Evolutionary conservation across 2,797 vertebrate species (phyloP).

Genomic region (Semaprochilodus insignis): DNA sequence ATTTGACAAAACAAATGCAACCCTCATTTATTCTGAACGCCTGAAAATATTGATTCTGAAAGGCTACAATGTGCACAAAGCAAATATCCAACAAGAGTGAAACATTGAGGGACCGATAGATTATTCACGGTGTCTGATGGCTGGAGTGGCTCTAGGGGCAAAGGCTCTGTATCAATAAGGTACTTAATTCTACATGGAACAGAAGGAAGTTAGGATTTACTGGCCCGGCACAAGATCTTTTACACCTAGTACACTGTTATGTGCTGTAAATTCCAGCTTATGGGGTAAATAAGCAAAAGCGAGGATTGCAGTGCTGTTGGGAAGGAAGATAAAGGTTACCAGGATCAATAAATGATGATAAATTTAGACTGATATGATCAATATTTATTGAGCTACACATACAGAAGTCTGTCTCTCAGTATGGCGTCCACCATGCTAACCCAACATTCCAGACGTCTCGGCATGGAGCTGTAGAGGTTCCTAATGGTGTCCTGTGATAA

Average conservation of each 20-base stretch:
- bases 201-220: neutral
- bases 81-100: neutral
- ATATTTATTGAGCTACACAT: no score
- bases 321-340: no score
- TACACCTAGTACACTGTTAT: neutral
- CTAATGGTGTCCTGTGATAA: no score
- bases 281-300: no score
- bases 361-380: no score
- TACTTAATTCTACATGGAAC: neutral
- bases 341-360: no score
- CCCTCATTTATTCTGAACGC: constrained; percentile 53
- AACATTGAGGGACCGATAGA: constrained; percentile 45
- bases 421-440: no score
- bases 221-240: neutral
- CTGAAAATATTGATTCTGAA: constrained; percentile 49
- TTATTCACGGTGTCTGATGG: constrained; percentile 21
- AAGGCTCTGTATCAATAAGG: neutral
- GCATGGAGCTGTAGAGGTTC: no score
- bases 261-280: neutral
- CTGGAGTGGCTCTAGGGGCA: constrained; percentile 46
- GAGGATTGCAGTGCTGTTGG: no score
- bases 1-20: neutral
- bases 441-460: no score
- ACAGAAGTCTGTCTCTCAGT: no score
- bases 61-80: constrained; percentile 39